Evolutionary conservation across 1,140 invertebrate genomes (phyloP), one percentile per base, ranked within the genome.

Genomic region (Phortica variegata): DNA sequence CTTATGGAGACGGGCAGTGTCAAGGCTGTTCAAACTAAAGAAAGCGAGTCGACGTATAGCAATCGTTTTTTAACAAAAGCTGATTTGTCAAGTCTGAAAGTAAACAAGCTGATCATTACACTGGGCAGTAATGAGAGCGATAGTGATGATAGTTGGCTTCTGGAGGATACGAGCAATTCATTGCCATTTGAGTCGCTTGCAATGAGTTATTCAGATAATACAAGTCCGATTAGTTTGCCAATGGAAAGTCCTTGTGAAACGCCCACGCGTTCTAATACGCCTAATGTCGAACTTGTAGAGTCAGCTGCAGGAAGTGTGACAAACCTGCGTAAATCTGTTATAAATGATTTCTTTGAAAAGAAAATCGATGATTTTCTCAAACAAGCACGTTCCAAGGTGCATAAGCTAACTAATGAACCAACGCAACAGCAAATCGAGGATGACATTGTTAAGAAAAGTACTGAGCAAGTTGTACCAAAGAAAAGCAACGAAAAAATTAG

Each of bases 341-440:
- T 65, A 13, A 71, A 58, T 33, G 70, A 71, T n/a, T 53, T 45
- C 32, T 73, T 73, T 23, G 71, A 73, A 37, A 65, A 65, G 43
- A 74, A 65, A 41, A 46, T 73, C 8, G 70, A 73, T 34, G 58
- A 70, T 29, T 74, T 69, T 15, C 51, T 73, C 0, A 71, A 73
- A 46, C 54, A 68, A 31, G 63, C 63, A 2, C 56, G 63, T 18
- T 58, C 60, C 8, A 60, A 60, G 18, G 65, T 52, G 10, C 31
- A 57, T 4, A 26, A 17, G 10, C 18, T 0, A 20, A 18, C 9
- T 16, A 15, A 34, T 19, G 10, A 19, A 44, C 1, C 7, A 32
- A 1, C 21, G 18, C 7, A 49, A 8, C 37, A 33, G 4, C 7
- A n/a, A 5, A 34, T 10, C 12, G 20, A 21, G 15, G 19, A 13